Evolutionary conservation across 2,888 invertebrate genomes (phyloP).

Genomic region (Ischnus inquisitorius): DNA sequence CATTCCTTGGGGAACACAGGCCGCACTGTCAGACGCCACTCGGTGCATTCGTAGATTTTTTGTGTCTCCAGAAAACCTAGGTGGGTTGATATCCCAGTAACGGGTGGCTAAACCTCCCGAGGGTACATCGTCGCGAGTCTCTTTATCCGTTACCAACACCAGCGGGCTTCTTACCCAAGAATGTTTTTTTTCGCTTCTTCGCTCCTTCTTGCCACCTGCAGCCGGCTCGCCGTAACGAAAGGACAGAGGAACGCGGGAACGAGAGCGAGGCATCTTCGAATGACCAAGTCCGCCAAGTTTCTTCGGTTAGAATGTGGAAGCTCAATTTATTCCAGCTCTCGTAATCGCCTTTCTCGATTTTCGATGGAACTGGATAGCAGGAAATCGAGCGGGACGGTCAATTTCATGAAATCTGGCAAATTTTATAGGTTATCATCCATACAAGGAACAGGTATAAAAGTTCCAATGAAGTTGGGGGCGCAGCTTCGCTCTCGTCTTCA

Average conservation of each 20-base stretch:
- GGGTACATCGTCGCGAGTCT: conserved; percentile 16
- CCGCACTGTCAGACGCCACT: neutral
- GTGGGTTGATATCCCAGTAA: conserved; percentile 9
- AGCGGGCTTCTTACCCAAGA: neutral
- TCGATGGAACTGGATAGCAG: neutral
- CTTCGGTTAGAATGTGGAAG: neutral
- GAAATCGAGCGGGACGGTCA: neutral
- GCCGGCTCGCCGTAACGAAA: neutral
- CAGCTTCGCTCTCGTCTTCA: neutral
- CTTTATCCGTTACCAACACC: conserved; percentile 15
- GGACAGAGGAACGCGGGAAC: neutral
- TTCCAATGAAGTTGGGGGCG: neutral
- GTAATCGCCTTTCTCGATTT: neutral
- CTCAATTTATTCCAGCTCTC: neutral
- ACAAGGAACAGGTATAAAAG: conserved; percentile 5
- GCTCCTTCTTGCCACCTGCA: conserved; percentile 8
- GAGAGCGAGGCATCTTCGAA: conserved; percentile 15
- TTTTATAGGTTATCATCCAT: neutral
- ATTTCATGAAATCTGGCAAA: neutral
- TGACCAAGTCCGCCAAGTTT: conserved; percentile 44
- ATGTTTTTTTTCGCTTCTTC: neutral
- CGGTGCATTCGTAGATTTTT: neutral
- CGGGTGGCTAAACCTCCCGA: conserved; percentile 16
- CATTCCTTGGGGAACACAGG: conserved; percentile 15
- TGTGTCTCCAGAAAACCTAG: neutral